Conservation (phyloP, 2,888 invertebrate species). For the Scaptomyza polygonia region DNA sequence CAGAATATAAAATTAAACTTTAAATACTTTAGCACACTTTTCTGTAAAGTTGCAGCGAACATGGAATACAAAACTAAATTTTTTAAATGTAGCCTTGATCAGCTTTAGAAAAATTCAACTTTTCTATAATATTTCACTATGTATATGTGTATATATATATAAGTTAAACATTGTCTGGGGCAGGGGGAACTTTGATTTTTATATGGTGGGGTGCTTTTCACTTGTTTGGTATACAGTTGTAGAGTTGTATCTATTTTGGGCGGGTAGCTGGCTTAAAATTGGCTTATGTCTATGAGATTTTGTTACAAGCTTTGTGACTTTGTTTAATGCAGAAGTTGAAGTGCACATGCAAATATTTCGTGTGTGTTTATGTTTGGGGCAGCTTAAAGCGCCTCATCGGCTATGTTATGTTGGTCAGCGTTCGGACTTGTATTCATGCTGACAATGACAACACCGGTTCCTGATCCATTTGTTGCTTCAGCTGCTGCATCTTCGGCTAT, state of each 20-base stretch:
- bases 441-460: constrained; percentile 64
- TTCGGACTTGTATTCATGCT: constrained; percentile 61
- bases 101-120: constrained; percentile 4
- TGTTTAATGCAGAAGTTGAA: background rate
- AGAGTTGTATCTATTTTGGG: constrained; percentile 22
- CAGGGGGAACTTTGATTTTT: constrained; percentile 10
- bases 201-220: constrained; percentile 42
- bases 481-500: constrained; percentile 60
- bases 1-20: too few species aligned
- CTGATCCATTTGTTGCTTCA: constrained; percentile 49
- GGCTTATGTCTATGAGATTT: constrained; percentile 72
- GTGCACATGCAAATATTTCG: background rate
- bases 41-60: too few species aligned
- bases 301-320: constrained; percentile 40
- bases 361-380: background rate
- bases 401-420: constrained; percentile 67
- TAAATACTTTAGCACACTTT: too few species aligned
- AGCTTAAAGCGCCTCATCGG: constrained; percentile 81
- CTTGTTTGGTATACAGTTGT: constrained; percentile 47
- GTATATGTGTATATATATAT: background rate
- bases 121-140: constrained; percentile 18
- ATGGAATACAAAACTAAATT: too few species aligned
- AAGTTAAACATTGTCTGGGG: constrained; percentile 10
- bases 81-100: too few species aligned
- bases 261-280: constrained; percentile 30